Evolutionary conservation across 2,888 invertebrate genomes (phyloP), one percentile per base, ranked within the genome.

Genomic region (Phasia obesa): DNA sequence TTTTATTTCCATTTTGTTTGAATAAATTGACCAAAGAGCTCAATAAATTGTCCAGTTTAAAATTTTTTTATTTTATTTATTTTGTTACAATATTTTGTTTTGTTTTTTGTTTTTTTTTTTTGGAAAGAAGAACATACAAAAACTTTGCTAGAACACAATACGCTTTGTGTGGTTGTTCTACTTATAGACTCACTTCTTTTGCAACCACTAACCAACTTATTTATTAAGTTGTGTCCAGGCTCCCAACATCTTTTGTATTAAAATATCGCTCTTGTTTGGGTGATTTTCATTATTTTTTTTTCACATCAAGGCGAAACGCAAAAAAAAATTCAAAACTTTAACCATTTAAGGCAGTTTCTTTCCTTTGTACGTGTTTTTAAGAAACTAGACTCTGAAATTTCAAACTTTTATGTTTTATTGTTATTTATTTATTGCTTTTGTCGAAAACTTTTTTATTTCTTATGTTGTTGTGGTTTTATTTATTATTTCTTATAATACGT

Each of bases 351-450:
- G 17, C 4, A 38, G 7, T 19, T 38, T 19, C 0, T 27, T 17
- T 27, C 25, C 15, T 17, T 25, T 42, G 38, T 21, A 7, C 11
- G 0, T n/a, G 15, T 55, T 17, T 42, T 19, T 27, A 3, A 69
- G 44, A 19, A 44, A 55, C 44, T 55, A 15, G 25, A 25, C 19
- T 13, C 44, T 27, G 21, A 69, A 76, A 53, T 35, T 21, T 31
- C 19, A 42, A 76, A 76, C 35, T 65, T 78, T 62, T 2, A 35
- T 59, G 27, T 51, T 71, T 49, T 19, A 42, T 42, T 38, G 27
- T 21, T 31, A 53, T 35, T 53, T 79, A 38, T 78, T 79, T 73
- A 73, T 79, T 67, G 53, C 59, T 51, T 53, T 65, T 31, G 47
- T 71, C 62, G 71, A 31, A 71, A 78, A 55, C 35, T 79, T 65